Base-by-base conservation (phyloP, 2,888 invertebrate genomes). In the Pharmacophagus antenor region DNA sequence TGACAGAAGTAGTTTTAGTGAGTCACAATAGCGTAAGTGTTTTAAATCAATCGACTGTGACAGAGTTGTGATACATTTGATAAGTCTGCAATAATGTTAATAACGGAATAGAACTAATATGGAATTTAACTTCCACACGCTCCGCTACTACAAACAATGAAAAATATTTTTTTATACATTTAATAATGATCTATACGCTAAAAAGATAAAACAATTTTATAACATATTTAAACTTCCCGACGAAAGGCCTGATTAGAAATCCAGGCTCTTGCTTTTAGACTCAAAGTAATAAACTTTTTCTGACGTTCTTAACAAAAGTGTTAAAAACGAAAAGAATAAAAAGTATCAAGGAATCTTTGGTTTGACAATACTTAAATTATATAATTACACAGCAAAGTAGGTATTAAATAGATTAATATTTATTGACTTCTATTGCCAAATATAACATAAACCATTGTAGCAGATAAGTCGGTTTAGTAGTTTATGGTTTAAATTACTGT, bases 1-100 rank as follows among this genome's bases (percentile, higher is more conserved):
- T 54, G 10, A 54, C 20, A 51, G 44, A 50, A 48, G 56, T 37
- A 15, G 22, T 31, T 21, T 54, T 21, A 56, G 42, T 18, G 41
- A 22, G 48, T 53, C 22, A 53, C 41, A 42, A 48, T 58, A 53
- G 37, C 27, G 7, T 42, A 44, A 48, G 48, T 20, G 21, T 41
- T 41, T 56, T 17, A 54, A 48, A 15, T n/a, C n/a, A 37, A 27
- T 52, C 18, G 56, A 56, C 27, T 63, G 63, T 65, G 61, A 65
- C 62, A 49, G 61, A 67, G 62, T 64, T 65, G 66, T 66, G 65
- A 66, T 67, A 66, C 51, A 50, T 47, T 51, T 46, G 8, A 49
- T 44, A 49, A 61, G 58, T 57, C 55, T 63, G 58, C 56, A 60
- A n/a, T 37, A 37, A 37, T 15, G 37, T 37, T 37, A 37, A 37